Percentiles rank a stretch among this genome's conserved stretches.
These are phyloP conservation scores for Ibidorhyncha struthersii DNA, from an alignment of 2,113 vertebrate genomes.

Conservation along the genomic window DNA sequence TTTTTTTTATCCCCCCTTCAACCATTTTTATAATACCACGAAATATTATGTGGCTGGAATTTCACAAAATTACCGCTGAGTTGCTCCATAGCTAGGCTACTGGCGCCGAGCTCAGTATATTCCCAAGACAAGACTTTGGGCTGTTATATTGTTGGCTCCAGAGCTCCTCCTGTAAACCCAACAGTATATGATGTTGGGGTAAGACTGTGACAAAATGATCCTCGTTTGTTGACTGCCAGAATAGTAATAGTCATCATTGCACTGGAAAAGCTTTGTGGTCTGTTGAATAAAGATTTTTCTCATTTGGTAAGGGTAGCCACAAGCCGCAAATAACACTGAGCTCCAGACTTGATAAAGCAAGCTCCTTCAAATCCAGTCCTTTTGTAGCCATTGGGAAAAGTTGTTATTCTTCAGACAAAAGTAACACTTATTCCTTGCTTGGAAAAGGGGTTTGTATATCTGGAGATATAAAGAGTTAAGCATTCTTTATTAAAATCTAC, in stretches of 20 bases:
- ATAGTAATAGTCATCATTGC: not conserved
- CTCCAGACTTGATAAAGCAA: constrained; percentile 20
- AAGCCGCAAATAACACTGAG: constrained; percentile 52
- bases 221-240: not conserved
- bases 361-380: not conserved
- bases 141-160: not conserved
- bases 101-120: constrained; percentile 48
- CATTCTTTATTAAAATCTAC: not conserved
- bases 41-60: not conserved
- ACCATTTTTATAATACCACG: not conserved
- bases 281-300: not conserved
- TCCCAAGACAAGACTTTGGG: constrained; percentile 64
- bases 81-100: not conserved
- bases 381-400: not conserved
- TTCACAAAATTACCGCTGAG: not conserved
- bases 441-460: not conserved
- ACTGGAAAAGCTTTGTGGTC: not conserved
- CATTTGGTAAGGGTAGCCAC: constrained; percentile 60
- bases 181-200: no score
- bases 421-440: not conserved
- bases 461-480: not conserved
- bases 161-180: constrained; percentile 33
- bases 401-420: not conserved
- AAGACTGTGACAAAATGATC: not conserved
- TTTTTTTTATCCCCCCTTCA: not conserved